Evolutionary conservation across 2,797 vertebrate genomes (phyloP).

Genomic region (Tragelaphus eurycerus): DNA sequence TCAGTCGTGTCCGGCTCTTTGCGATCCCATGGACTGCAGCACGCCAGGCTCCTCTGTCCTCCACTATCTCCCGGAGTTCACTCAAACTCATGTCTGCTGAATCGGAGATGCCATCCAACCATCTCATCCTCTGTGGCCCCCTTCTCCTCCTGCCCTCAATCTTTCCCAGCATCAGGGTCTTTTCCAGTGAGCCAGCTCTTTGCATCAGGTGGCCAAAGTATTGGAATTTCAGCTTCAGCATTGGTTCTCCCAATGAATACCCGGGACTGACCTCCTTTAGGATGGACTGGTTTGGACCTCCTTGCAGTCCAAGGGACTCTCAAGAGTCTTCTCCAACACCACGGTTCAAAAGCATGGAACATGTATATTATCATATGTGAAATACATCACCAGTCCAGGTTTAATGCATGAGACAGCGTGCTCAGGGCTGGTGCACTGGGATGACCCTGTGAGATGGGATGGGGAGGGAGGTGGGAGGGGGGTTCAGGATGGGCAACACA

Average conservation of each 20-base stretch:
- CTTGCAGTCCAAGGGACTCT: neutral
- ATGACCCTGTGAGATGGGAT: neutral
- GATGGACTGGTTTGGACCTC: neutral
- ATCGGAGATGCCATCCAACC: neutral
- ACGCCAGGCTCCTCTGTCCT: fast-evolving
- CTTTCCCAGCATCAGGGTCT: neutral
- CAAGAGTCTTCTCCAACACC: neutral
- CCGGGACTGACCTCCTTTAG: neutral
- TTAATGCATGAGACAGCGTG: neutral
- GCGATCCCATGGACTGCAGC: neutral
- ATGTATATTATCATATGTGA: neutral
- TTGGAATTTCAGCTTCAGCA: neutral
- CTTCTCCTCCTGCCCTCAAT: neutral
- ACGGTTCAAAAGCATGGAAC: neutral
- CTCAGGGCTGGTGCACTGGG: neutral
- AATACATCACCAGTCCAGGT: neutral
- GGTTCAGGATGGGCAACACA: neutral
- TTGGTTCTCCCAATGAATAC: neutral
- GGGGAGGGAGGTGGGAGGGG: neutral
- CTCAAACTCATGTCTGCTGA: neutral
- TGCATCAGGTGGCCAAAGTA: neutral
- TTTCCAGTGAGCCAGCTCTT: neutral
- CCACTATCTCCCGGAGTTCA: neutral
- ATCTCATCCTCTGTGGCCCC: neutral
- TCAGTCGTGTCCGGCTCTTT: fast-evolving